A percentile compares a stretch with the other conserved stretches of the same genome.
Conservation (phyloP, 2,113 vertebrate genomes). For the Microcebus lehilahytsara region DNA sequence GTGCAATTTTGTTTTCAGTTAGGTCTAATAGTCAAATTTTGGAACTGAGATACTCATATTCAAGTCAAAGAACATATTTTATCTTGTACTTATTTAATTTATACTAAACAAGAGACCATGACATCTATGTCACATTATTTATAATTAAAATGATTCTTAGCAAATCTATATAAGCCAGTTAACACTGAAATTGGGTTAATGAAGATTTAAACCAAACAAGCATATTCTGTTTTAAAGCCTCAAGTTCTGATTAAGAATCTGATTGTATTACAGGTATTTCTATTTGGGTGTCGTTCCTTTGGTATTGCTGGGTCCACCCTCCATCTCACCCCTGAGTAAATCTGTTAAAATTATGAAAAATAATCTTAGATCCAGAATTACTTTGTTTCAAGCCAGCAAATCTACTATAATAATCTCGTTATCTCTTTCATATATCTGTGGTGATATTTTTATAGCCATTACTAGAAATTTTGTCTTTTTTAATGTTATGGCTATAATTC, state of each 20-base stretch:
- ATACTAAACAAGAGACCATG: not conserved
- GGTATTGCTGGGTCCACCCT: not conserved
- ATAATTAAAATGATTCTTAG: slow-evolving; percentile 51
- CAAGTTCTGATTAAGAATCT: not conserved
- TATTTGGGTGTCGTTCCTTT: not conserved
- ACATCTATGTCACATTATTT: slow-evolving; percentile 31
- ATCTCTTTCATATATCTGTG: not conserved
- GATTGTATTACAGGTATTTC: not conserved
- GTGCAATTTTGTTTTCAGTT: slow-evolving; percentile 27
- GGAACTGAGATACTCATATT: not conserved
- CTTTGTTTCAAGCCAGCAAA: slow-evolving; percentile 16
- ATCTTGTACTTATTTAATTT: not conserved
- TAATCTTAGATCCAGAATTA: not conserved
- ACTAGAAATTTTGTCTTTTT: slow-evolving; percentile 37
- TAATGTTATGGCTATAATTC: not conserved
- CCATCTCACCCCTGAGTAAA: not conserved
- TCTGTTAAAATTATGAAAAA: slow-evolving; percentile 4
- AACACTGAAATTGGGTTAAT: slow-evolving; percentile 34
- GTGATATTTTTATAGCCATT: not conserved
- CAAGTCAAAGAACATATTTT: not conserved
- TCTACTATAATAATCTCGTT: not conserved
- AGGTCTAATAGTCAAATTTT: slow-evolving; percentile 27
- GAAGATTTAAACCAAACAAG: slow-evolving; percentile 32
- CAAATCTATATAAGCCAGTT: not conserved
- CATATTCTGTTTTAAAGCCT: slow-evolving; percentile 12